A percentile compares a stretch with the other conserved stretches of the same genome.
Conservation (phyloP, 2,888 invertebrate species). For the Mystacides longicornis region DNA sequence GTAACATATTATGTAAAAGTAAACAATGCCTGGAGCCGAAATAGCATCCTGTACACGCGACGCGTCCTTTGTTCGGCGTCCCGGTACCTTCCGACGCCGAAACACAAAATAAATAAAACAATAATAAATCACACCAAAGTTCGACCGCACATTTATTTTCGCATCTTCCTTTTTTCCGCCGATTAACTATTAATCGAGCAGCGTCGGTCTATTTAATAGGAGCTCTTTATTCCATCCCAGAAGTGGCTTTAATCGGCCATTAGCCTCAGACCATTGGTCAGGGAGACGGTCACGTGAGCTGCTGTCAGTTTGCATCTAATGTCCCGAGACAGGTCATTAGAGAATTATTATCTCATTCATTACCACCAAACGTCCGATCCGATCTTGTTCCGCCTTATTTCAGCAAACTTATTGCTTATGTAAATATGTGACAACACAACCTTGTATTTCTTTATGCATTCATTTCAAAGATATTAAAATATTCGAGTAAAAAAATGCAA, state of each 20-base stretch:
- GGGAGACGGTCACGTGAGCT: conserved; percentile 15
- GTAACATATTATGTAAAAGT: no score
- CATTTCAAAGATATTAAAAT: no score
- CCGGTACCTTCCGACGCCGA: not conserved
- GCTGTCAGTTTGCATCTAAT: conserved; percentile 13
- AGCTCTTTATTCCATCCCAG: not conserved
- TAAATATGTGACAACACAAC: no score
- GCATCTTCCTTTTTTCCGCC: conserved; percentile 4
- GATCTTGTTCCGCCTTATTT: no score
- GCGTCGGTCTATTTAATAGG: not conserved
- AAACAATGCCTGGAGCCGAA: no score
- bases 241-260: conserved; percentile 19
- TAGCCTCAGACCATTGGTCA: conserved; percentile 19
- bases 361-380: no score
- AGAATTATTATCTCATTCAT: not conserved
- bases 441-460: no score
- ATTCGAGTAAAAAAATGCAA: no score
- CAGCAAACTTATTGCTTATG: no score
- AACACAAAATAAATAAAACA: not conserved
- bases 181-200: conserved; percentile 5
- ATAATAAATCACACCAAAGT: not conserved
- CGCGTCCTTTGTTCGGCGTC: not conserved
- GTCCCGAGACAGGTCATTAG: conserved; percentile 14
- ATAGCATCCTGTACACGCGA: not conserved
- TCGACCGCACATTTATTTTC: conserved; percentile 1